Evolutionary conservation across 2,888 invertebrate genomes (phyloP), one percentile per base, ranked within the genome.

Genomic region (Scelioninae gen. 1): DNA sequence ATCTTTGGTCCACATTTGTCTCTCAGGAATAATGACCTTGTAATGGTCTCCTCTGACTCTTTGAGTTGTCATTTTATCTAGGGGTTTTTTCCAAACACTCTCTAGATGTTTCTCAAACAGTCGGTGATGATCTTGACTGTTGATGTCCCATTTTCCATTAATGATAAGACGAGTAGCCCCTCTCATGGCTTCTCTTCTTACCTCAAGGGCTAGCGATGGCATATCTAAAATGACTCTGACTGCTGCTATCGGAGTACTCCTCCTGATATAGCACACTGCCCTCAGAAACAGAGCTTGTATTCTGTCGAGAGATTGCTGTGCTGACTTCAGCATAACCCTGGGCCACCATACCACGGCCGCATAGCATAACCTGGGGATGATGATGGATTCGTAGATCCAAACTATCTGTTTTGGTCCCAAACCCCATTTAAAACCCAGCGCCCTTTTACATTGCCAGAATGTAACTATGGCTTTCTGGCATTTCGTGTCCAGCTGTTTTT

Each of bases 381-480:
- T 45, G 5, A 69, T 49, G 10, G 31, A 0, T 10, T 15, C 5
- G n/a, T 63, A 63, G 0, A 49, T 49, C 63, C 34, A 68, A 5
- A 55, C 0, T 1, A 69, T 2, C 34, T 69, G 56, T 11, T 40
- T 32, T 1, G 56, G 45, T 0, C 56, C 47, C 40, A 66, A 31
- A 13, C 40, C 68, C 55, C 68, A 68, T 43, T 55, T 55, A 0
- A 29, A 3, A 0, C 43, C 55, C 2, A 68, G 9, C 0, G 55
- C 56, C 29, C 58, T 32, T 11, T 58, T 71, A 34, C 58, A 60
- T 29, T 71, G 58, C 49, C 58, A 49, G 13, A 71, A 71, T 1
- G 49, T 58, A 9, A 49, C 11, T 2, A 71, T 23, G 0, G 43
- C 56, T 15, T 69, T 56, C 31, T 15, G 31, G 13, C 40, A 56